phyloP scores from a whole-genome alignment of 1,140 invertebrate genomes.

The Eubasilissa regina region DNA sequence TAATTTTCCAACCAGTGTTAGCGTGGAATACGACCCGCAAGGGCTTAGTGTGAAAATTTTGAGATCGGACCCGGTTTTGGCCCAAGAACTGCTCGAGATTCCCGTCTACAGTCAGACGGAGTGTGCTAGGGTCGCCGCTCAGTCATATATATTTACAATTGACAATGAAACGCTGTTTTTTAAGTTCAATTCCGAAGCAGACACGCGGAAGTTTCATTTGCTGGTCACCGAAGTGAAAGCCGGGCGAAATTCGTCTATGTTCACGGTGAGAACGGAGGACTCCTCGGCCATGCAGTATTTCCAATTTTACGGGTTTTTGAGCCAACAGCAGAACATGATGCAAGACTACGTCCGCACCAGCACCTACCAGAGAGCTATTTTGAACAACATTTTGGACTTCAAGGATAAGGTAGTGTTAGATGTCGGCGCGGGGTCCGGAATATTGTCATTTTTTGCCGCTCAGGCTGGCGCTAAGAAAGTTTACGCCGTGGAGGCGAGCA shows the following conservation, averaged over 20 bases:
- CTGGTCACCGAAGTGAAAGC: constrained; percentile 84
- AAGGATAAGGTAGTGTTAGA: constrained; percentile 93
- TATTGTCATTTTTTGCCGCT: constrained; percentile 98
- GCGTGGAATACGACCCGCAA: constrained; percentile 84
- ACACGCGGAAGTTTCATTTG: constrained; percentile 85
- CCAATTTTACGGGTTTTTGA: constrained; percentile 98
- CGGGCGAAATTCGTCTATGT: constrained; percentile 87
- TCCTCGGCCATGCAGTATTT: constrained; percentile 98
- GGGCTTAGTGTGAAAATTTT: constrained; percentile 81
- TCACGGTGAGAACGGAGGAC: constrained; percentile 97
- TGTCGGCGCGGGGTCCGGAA: constrained; percentile 97
- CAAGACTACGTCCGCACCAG: constrained; percentile 98
- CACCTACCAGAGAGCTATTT: constrained; percentile 97
- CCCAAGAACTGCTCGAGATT: constrained; percentile 76
- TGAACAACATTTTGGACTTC: constrained; percentile 95
- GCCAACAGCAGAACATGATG: constrained; percentile 99
- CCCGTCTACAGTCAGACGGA: constrained; percentile 79
- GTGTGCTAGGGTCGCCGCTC: constrained; percentile 67
- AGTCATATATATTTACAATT: constrained; percentile 79
- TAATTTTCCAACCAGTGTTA: constrained; percentile 78
- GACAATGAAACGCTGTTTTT: constrained; percentile 77
- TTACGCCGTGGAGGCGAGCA: constrained; percentile 98
- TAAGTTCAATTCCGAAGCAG: constrained; percentile 72
- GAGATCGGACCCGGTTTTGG: constrained; percentile 67
- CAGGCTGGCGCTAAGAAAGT: constrained; percentile 98